phyloP scores from a whole-genome alignment of 2,888 invertebrate genomes.

The Archaeoteleia sp. region DNA sequence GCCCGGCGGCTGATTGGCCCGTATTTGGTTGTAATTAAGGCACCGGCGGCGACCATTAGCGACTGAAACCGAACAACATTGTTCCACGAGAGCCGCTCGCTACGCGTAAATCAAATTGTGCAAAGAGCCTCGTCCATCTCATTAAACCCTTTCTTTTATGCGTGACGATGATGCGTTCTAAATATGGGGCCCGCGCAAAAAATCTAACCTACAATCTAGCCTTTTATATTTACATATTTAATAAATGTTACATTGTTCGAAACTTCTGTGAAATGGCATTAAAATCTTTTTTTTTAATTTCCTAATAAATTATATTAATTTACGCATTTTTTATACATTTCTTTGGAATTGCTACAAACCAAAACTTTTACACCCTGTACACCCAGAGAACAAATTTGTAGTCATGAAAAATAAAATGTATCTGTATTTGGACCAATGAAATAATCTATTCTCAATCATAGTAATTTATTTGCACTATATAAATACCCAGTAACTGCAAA shows the following conservation, averaged over 20 bases:
- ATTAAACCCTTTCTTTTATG: constrained; percentile 27
- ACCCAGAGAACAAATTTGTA: no score
- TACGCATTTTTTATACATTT: neutral
- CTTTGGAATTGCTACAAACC: no score
- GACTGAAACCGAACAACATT: constrained; percentile 65
- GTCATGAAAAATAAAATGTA: no score
- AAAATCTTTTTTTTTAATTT: neutral
- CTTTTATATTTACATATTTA: constrained; percentile 34
- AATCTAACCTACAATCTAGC: constrained; percentile 14
- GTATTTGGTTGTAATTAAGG: constrained; percentile 69
- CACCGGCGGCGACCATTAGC: constrained; percentile 65
- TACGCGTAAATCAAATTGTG: constrained; percentile 61
- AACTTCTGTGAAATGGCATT: constrained; percentile 25
- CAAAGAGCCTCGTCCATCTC: constrained; percentile 48
- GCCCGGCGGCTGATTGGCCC: constrained; percentile 63
- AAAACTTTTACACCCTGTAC: no score
- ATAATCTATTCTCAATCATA: no score
- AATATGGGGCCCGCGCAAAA: constrained; percentile 27
- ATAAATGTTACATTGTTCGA: constrained; percentile 23
- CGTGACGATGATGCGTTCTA: constrained; percentile 30
- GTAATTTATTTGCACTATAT: no score
- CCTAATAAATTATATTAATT: constrained; percentile 21
- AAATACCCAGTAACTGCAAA: no score
- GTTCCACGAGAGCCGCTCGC: constrained; percentile 58
- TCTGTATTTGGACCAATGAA: no score